These are phyloP conservation scores for Piscicola geometra DNA, from an alignment of 2,888 invertebrate species.

Conservation along the genomic window DNA sequence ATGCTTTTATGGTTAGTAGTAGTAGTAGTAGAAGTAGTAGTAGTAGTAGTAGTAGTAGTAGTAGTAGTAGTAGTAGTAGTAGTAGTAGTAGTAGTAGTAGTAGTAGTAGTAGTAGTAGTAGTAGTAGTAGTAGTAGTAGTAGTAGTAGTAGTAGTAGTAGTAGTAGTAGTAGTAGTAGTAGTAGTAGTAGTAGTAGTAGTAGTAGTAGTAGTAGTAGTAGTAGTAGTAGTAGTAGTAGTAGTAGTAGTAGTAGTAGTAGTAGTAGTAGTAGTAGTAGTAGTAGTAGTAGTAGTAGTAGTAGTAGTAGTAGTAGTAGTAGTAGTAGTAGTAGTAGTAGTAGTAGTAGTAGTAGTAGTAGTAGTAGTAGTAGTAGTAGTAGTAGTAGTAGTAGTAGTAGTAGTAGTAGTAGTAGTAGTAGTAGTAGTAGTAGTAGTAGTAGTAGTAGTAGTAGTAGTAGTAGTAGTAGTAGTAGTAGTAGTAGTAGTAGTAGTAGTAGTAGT, in stretches of 20 bases:
- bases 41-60: slow-evolving; percentile 9
- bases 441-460: slow-evolving; percentile 9
- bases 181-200: slow-evolving; percentile 9
- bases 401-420: slow-evolving; percentile 9
- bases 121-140: slow-evolving; percentile 9
- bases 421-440: slow-evolving; percentile 9
- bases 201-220: slow-evolving; percentile 9
- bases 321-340: slow-evolving; percentile 9
- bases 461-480: slow-evolving; percentile 9
- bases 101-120: slow-evolving; percentile 9
- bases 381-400: slow-evolving; percentile 9
- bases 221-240: slow-evolving; percentile 9
- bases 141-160: slow-evolving; percentile 9
- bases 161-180: slow-evolving; percentile 9
- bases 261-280: slow-evolving; percentile 9
- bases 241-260: slow-evolving; percentile 9
- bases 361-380: slow-evolving; percentile 9
- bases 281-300: slow-evolving; percentile 9
- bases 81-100: slow-evolving; percentile 9
- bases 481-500: slow-evolving; percentile 9
- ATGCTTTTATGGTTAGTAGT: no score
- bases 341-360: slow-evolving; percentile 9
- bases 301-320: slow-evolving; percentile 9
- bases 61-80: slow-evolving; percentile 9
- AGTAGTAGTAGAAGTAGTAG: slow-evolving; percentile 5